A percentile compares a stretch with the other conserved stretches of the same genome.
phyloP scores from a whole-genome alignment of 1,140 invertebrate species.

The Dendrolimus punctatus region DNA sequence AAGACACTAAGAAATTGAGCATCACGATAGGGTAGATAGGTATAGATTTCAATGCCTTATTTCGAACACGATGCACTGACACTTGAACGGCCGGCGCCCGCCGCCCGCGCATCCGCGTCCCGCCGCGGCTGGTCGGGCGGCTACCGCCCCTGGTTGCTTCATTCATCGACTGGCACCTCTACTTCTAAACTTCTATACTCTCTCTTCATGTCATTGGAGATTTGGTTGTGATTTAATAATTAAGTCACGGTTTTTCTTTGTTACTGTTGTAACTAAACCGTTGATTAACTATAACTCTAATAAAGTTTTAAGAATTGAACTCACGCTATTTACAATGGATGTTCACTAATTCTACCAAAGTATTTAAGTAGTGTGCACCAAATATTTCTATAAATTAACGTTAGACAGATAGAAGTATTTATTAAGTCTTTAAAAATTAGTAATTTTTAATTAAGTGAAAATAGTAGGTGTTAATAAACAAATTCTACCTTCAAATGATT shows the following conservation, averaged over 20 bases:
- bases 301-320: slow-evolving; percentile 21
- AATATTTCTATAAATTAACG: too few relatives aligned
- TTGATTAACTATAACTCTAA: slow-evolving; percentile 56
- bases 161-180: slow-evolving; percentile 47
- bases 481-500: too few relatives aligned
- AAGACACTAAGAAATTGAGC: too few relatives aligned
- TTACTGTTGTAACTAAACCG: slow-evolving; percentile 65
- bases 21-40: not conserved
- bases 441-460: too few relatives aligned
- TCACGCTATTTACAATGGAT: not conserved
- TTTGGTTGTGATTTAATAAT: slow-evolving; percentile 41
- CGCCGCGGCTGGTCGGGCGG: slow-evolving; percentile 18
- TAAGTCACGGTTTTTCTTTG: slow-evolving; percentile 50
- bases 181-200: slow-evolving; percentile 47
- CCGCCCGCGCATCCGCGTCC: too few relatives aligned
- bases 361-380: too few relatives aligned
- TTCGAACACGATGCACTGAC: slow-evolving; percentile 22
- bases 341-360: slow-evolving; percentile 1
- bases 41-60: slow-evolving; percentile 12
- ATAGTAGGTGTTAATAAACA: too few relatives aligned
- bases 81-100: not conserved
- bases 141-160: slow-evolving; percentile 33
- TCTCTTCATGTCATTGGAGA: slow-evolving; percentile 43
- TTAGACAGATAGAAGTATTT: too few relatives aligned
- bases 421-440: too few relatives aligned